These are phyloP conservation scores for Tetraneura akinire DNA, from an alignment of 1,140 invertebrate species.

Conservation along the genomic window DNA sequence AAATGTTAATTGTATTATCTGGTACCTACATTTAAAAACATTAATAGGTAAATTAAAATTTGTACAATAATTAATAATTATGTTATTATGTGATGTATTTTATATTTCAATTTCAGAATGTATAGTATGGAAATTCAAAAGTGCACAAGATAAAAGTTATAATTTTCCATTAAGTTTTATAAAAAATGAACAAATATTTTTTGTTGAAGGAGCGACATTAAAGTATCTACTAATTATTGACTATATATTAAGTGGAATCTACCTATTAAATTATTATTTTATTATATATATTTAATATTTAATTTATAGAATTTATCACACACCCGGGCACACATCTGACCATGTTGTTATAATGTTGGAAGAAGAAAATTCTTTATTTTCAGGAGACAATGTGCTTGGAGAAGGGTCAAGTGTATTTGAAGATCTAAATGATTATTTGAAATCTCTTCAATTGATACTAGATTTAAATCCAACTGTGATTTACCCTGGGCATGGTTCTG, in stretches of 20 bases:
- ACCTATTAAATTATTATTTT: too few relatives aligned
- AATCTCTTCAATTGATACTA: constrained; percentile 79
- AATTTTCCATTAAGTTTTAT: constrained; percentile 62
- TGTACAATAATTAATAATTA: too few relatives aligned
- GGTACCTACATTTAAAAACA: too few relatives aligned
- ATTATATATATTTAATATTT: not conserved
- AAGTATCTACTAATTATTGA: too few relatives aligned
- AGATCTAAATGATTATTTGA: constrained; percentile 88
- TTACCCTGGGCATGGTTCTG: constrained; percentile 93
- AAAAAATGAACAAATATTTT: constrained; percentile 75
- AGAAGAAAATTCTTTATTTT: constrained; percentile 88
- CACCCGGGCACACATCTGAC: constrained; percentile 95
- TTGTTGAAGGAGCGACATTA: constrained; percentile 84
- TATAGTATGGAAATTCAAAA: constrained; percentile 61
- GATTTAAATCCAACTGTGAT: constrained; percentile 75
- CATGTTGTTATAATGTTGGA: constrained; percentile 80
- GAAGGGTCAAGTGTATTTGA: constrained; percentile 93
- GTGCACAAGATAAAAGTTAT: constrained; percentile 46
- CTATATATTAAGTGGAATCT: too few relatives aligned
- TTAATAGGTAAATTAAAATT: too few relatives aligned
- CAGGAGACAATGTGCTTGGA: constrained; percentile 92
- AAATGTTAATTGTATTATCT: too few relatives aligned
- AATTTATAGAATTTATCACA: constrained; percentile 73
- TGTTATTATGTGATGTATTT: not conserved
- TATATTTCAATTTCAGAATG: constrained; percentile 65